phyloP scores from a whole-genome alignment of 2,888 invertebrate species.

The Iphiclides podalirius region DNA sequence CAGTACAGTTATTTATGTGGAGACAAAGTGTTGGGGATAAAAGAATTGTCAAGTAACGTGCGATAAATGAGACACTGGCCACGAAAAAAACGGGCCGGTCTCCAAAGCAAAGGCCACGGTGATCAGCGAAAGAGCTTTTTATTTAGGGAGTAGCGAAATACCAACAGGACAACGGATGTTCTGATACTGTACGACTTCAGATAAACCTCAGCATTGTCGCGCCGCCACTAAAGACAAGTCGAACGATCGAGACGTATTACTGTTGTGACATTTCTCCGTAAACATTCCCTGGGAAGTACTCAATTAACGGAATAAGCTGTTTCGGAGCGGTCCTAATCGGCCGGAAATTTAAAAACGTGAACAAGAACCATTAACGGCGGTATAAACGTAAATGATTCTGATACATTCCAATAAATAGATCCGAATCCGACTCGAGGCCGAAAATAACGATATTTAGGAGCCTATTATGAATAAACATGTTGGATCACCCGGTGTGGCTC shows the following conservation, averaged over 20 bases:
- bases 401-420: constrained; percentile 64
- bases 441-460: constrained; percentile 73
- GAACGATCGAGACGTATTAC: constrained; percentile 54
- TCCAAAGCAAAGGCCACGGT: constrained; percentile 39
- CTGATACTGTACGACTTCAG: constrained; percentile 62
- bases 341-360: constrained; percentile 21
- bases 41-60: constrained; percentile 67
- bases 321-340: constrained; percentile 24
- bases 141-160: constrained; percentile 56
- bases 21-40: constrained; percentile 63
- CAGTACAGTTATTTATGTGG: constrained; percentile 64
- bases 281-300: constrained; percentile 51
- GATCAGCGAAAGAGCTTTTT: constrained; percentile 48
- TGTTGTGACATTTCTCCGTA: constrained; percentile 65
- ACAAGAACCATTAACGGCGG: constrained; percentile 36
- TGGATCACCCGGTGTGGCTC: constrained; percentile 56
- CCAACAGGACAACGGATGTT: constrained; percentile 49
- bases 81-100: constrained; percentile 44
- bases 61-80: constrained; percentile 54
- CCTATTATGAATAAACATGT: constrained; percentile 69
- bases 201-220: constrained; percentile 48
- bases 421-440: constrained; percentile 62
- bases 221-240: constrained; percentile 55
- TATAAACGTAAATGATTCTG: constrained; percentile 41
- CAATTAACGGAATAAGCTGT: constrained; percentile 65